Base-by-base conservation (phyloP, 2,113 vertebrate species). In the Corydoras sp. region DNA sequence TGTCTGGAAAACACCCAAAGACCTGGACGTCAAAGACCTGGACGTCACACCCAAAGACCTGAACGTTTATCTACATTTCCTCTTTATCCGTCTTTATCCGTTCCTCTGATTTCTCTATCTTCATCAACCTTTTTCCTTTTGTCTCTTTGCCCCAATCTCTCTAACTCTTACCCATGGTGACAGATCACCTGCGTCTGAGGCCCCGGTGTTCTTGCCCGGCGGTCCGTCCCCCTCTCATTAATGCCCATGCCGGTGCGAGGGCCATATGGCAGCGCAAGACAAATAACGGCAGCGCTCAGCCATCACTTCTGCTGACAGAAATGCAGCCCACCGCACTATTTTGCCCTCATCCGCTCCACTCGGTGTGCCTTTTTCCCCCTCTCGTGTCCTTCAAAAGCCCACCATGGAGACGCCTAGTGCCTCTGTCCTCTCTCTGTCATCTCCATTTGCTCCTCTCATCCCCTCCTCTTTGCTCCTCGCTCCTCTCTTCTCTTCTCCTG, bases 271-370 rank as follows among this genome's bases (percentile, higher is more conserved):
- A 90, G 88, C 84, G 86, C 84, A 90, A 90, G 89, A 91, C 90
- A 86, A 89, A 91, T 91, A 90, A 88, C 83, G 82, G 76, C 80
- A 84, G 76, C 79, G 77, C 85, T 88, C 87, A 88, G 89, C 88
- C 88, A 91, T 91, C 86, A 89, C 88, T 91, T 90, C 86, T 89
- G 85, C 85, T 91, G 90, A 91, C 90, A 91, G 89, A 90, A 88
- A 81, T 89, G 86, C 90, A 89, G 87, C 88, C 89, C 86, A 84
- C 86, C 86, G 87, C 88, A 89, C 84, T 89, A 88, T 89, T 89
- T 83, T 71, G 87, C 87, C 88, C 88, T 87, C 88, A 81, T 82
- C 62, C 65, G 76, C 85, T 85, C 84, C 85, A 84, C 83, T 85
- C 83, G 75, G 72, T 15, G 13, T 11, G 61, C 73, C 72, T 29